These are phyloP conservation scores for Drosophila robusta DNA, from an alignment of 2,888 invertebrate species.

Conservation along the genomic window DNA sequence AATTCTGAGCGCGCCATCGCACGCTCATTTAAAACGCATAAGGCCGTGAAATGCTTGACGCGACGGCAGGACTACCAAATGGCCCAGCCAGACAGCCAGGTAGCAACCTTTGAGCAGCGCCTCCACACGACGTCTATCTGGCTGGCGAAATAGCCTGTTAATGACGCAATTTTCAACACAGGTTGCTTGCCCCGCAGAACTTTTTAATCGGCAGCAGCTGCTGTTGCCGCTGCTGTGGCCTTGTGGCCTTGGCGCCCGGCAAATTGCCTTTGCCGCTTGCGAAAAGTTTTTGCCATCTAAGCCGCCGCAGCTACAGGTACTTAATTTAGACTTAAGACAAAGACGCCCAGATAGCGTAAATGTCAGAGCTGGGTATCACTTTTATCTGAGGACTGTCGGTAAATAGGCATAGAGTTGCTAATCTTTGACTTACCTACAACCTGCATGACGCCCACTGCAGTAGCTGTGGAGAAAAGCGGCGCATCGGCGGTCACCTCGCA, in stretches of 20 bases:
- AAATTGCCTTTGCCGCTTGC: constrained; percentile 48
- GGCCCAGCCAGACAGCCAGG: constrained; percentile 35
- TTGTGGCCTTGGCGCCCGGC: constrained; percentile 32
- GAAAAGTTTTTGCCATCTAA: constrained; percentile 35
- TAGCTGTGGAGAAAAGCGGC: constrained; percentile 89
- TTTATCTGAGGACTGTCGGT: constrained; percentile 17
- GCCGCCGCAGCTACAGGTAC: constrained; percentile 25
- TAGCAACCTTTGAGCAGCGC: neutral
- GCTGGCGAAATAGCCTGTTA: constrained; percentile 77
- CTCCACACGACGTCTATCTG: constrained; percentile 42
- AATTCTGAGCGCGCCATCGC: constrained; percentile 44
- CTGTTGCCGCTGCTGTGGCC: constrained; percentile 18
- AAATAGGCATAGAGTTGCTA: constrained; percentile 12
- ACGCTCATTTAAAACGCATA: constrained; percentile 67
- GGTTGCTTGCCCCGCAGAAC: constrained; percentile 38
- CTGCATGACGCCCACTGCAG: constrained; percentile 88
- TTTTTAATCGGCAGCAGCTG: constrained; percentile 44
- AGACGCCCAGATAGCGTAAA: constrained; percentile 18
- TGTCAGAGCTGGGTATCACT: constrained; percentile 47
- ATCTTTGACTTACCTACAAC: constrained; percentile 89
- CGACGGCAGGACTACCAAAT: constrained; percentile 53
- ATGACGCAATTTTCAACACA: constrained; percentile 74
- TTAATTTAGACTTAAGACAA: constrained; percentile 25
- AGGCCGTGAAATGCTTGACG: constrained; percentile 57
- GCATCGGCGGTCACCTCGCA: constrained; percentile 92